Base-by-base conservation (phyloP, 2,888 invertebrate species). In the Drosophila mayaguana region DNA sequence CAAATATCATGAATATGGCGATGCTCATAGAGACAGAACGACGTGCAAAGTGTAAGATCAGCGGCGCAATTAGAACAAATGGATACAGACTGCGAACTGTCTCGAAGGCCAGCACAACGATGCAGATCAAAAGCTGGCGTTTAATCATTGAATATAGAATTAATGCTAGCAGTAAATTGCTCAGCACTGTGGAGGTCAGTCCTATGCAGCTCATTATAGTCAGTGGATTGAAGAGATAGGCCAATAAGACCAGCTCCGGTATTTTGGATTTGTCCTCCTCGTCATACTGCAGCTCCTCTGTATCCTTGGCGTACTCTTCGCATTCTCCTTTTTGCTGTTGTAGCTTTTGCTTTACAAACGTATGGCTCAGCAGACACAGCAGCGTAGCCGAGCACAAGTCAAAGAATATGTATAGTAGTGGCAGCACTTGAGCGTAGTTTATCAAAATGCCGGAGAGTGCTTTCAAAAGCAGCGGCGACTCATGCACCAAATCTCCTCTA, bases 141-240 rank as follows among this genome's bases (percentile, higher is more conserved):
- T 94, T 94, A 22, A 96, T 94, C 91, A 97, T 95, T 48, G 95
- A 95, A 89, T 95, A 95, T 38, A 98, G 93, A 56, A 96, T 95
- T 6, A 96, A 86, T 0, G 97, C 95, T 34, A 97, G 93, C 53
- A 96, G 94, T n/a, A 98, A 94, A 93, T 98, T 98, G 83, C 96
- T 96, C 80, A 98, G 95, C 14, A 97, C 97, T 2, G 97, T 97
- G 3, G 98, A 98, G 0, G 98, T 97, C 92, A 96, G 95, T 12
- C 97, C 98, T 36, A 96, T 95, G 93, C 98, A 98, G 85, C 96
- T 97, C 62, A 97, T 93, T 64, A 98, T 95, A 36, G 96, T 95
- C 91, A 97, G 97, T 1, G 98, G 98, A 93, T 98, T 98, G 85
- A 98, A 97, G 46, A 98, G 94, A 93, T 97, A 98, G 1, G 96